phyloP scores from a whole-genome alignment of 2,797 vertebrate genomes.

The Coluber constrictor region DNA sequence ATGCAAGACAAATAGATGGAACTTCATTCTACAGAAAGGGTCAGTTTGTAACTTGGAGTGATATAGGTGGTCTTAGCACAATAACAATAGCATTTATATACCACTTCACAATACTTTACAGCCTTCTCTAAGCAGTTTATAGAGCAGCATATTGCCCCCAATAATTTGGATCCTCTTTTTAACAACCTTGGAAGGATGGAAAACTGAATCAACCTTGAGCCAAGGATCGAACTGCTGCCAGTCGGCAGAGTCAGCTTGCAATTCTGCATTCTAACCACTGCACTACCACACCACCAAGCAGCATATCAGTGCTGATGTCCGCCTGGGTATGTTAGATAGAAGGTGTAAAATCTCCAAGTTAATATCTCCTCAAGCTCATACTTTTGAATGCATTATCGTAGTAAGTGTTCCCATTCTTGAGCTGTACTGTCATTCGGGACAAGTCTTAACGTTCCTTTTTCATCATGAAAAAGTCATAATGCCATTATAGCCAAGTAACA shows the following conservation, averaged over 20 bases:
- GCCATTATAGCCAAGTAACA: background rate
- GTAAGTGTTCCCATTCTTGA: background rate
- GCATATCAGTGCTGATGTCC: background rate
- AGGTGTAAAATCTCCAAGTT: background rate
- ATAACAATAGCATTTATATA: background rate
- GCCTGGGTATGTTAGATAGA: background rate
- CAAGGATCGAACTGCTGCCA: background rate
- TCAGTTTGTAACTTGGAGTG: background rate
- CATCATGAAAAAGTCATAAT: background rate
- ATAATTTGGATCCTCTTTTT: background rate
- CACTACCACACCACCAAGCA: background rate
- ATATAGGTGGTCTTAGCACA: background rate
- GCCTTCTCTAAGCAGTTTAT: background rate
- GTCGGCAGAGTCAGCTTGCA: background rate
- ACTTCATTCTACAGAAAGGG: background rate
- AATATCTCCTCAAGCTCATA: background rate
- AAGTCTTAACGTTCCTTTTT: background rate
- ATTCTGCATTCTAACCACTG: background rate
- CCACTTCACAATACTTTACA: background rate
- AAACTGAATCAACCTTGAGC: background rate
- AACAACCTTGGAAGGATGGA: background rate
- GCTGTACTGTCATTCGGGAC: background rate
- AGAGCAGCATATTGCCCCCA: background rate
- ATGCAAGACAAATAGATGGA: background rate
- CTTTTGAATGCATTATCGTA: background rate